Evolutionary conservation across 2,113 vertebrate species (phyloP).

Genomic region (Megaleporinus macrocephalus): DNA sequence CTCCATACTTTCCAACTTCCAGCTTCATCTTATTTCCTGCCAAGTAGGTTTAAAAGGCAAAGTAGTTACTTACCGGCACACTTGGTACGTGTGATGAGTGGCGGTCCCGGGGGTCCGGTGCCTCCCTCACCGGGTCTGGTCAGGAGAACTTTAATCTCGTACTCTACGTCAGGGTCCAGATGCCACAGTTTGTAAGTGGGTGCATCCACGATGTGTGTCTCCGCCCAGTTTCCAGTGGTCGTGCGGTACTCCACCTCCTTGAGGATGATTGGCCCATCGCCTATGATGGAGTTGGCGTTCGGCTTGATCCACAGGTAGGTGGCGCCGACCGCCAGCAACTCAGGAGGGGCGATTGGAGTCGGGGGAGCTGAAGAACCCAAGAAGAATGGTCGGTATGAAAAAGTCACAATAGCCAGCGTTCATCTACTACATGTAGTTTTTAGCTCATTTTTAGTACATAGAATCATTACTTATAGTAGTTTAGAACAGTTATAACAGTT

Average conservation of each 20-base stretch:
- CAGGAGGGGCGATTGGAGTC: slow-evolving; percentile 92
- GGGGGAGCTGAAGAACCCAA: slow-evolving; percentile 85
- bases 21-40: too few species aligned
- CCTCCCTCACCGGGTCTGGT: slow-evolving; percentile 94
- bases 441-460: too few species aligned
- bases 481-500: too few species aligned
- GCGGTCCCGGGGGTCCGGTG: slow-evolving; percentile 90
- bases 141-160: slow-evolving; percentile 94
- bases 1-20: too few species aligned
- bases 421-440: too few species aligned
- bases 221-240: slow-evolving; percentile 93
- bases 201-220: slow-evolving; percentile 93
- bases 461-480: too few species aligned
- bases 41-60: neutral
- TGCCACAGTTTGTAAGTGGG: slow-evolving; percentile 98
- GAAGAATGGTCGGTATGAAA: neutral
- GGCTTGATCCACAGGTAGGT: slow-evolving; percentile 99
- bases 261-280: slow-evolving; percentile 94
- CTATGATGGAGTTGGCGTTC: slow-evolving; percentile 98
- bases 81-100: slow-evolving; percentile 93
- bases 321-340: slow-evolving; percentile 92
- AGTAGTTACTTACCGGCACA: slow-evolving; percentile 87
- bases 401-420: neutral
- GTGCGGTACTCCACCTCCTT: slow-evolving; percentile 97
- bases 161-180: slow-evolving; percentile 95